These are phyloP conservation scores for Caenorhabditis wallacei DNA, from an alignment of 2,888 invertebrate genomes.

Conservation along the genomic window DNA sequence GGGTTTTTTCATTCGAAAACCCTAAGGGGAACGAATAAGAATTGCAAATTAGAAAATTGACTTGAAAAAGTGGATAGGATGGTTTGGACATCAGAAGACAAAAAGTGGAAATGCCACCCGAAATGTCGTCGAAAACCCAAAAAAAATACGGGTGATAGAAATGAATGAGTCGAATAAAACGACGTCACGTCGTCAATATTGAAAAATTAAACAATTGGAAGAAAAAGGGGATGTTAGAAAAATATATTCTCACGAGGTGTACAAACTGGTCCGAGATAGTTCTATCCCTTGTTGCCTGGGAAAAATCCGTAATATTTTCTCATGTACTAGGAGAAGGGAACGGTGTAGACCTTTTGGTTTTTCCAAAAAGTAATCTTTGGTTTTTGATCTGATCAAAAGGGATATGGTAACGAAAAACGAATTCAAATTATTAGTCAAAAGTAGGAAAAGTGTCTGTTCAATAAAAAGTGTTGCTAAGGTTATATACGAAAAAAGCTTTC, in stretches of 20 bases:
- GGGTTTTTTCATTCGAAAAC: neutral
- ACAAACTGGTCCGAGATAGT: no score
- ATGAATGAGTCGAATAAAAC: neutral
- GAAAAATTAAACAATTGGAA: neutral
- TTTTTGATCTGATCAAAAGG: no score
- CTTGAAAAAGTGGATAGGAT: neutral
- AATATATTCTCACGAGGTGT: no score
- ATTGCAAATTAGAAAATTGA: conserved; percentile 16
- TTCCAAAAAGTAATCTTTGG: no score
- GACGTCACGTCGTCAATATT: neutral
- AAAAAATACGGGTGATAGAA: neutral
- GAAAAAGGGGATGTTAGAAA: neutral
- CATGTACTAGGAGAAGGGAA: no score
- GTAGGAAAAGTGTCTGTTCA: no score
- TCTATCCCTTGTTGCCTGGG: no score
- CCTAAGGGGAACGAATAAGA: neutral
- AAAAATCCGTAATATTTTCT: no score
- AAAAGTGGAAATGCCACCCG: conserved; percentile 1
- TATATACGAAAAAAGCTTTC: no score
- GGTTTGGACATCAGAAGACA: neutral
- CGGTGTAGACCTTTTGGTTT: no score
- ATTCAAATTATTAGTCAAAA: neutral
- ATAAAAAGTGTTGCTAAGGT: no score
- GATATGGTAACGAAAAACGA: no score
- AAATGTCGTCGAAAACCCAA: neutral